phyloP scores from a whole-genome alignment of 2,113 vertebrate species.

The Microcebus lehilahytsara region DNA sequence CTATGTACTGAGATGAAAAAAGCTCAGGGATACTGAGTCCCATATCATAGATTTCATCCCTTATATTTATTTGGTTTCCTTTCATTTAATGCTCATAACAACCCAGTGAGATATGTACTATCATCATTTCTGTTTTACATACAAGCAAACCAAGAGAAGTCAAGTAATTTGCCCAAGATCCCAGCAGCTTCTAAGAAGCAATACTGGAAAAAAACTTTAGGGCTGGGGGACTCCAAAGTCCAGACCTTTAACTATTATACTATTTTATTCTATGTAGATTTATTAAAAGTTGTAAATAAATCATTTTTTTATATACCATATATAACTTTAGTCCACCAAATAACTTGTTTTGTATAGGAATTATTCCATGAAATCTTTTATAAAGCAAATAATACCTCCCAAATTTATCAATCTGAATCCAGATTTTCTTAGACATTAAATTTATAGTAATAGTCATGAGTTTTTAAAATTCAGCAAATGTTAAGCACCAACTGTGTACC shows the following conservation, averaged over 20 bases:
- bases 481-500: background rate
- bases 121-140: background rate
- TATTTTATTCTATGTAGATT: background rate
- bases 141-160: background rate
- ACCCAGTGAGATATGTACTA: background rate
- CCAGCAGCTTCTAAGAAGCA: background rate
- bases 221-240: background rate
- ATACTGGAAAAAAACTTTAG: background rate
- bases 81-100: background rate
- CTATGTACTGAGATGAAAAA: background rate
- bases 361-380: background rate
- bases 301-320: background rate
- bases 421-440: background rate
- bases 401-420: background rate
- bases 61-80: background rate
- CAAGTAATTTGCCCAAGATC: background rate
- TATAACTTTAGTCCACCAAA: background rate
- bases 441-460: background rate
- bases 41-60: background rate
- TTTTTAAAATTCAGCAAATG: background rate
- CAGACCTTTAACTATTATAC: background rate
- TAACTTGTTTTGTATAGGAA: background rate
- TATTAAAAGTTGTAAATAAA: background rate
- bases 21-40: background rate
- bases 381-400: background rate